Evolutionary conservation across 1,140 invertebrate species (phyloP), one percentile per base, ranked within the genome.

Genomic region (Drosophila ananassae): DNA sequence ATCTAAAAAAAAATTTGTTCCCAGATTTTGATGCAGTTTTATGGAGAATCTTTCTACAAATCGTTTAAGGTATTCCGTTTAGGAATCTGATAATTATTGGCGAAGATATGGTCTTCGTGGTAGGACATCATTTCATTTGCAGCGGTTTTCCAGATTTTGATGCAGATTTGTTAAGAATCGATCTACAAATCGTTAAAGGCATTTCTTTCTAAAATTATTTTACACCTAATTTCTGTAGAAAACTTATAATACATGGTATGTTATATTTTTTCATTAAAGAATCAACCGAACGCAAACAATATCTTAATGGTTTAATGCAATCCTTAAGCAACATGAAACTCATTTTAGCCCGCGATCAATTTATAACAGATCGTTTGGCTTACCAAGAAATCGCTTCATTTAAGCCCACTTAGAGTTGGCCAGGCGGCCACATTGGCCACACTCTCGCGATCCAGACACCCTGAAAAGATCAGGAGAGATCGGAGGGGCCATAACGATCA

Each of bases 321-420:
- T 63, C 7, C 46, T 21, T 28, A 66, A 47, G 7, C 63, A 13
- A 52, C 30, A 60, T 32, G 13, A 32, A 52, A 60, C 64, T 46
- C 59, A 39, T 48, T 60, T 60, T 13, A 28, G 44, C 56, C 28
- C n/a, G 37, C 50, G 17, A 59, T 59, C 37, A 57, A 71, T 69
- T 71, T 41, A 71, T 39, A 71, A 71, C 32, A 69, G 54, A 71
- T 57, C 63, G 66, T 48, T 71, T 52, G 61, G 28, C 47, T 46
- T 54, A 37, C 53, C 39, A 67, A 61, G 68, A 54, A 79, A 79
- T 66, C 62, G 71, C 69, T 79, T 75, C 63, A 75, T 79, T 79
- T 79, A 69, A 55, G 62, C 62, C 77, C 77, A 75, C 62, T 79
- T 75, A 53, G 13, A 44, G 37, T 9, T 28, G 39, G 30, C 32